Conservation (phyloP, 2,113 vertebrate species). For the Gorsachius goisagi region DNA sequence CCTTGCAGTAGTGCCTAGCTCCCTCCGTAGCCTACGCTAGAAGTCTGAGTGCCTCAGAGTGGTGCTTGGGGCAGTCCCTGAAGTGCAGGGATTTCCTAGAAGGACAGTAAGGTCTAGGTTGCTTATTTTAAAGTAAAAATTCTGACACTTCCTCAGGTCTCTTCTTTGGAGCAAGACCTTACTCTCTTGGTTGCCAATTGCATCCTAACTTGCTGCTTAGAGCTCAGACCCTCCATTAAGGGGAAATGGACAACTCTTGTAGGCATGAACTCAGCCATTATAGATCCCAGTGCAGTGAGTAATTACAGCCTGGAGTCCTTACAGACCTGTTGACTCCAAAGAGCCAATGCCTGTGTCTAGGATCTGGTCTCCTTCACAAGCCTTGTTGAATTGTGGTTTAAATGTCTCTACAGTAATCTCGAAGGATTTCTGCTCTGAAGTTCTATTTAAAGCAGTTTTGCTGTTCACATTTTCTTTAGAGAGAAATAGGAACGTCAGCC, state of each 20-base stretch:
- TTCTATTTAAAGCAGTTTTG: not conserved
- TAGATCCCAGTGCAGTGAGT: not conserved
- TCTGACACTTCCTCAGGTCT: not conserved
- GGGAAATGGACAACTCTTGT: not conserved
- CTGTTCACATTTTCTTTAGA: not conserved
- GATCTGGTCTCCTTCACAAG: not conserved
- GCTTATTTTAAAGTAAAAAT: not conserved
- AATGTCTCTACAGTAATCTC: not conserved
- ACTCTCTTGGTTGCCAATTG: not conserved
- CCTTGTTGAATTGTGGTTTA: not conserved
- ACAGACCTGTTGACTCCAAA: not conserved
- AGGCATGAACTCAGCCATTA: not conserved
- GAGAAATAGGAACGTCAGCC: not conserved
- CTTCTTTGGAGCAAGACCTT: not conserved
- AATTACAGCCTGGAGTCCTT: not conserved
- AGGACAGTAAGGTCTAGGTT: not conserved
- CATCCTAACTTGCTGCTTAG: not conserved
- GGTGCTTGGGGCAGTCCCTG: not conserved
- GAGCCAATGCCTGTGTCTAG: not conserved
- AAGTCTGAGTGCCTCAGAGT: not conserved
- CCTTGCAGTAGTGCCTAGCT: not conserved
- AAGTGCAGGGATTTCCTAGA: not conserved
- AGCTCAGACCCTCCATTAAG: not conserved
- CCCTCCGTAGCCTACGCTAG: not conserved
- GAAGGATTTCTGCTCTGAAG: not conserved